phyloP scores from a whole-genome alignment of 2,888 invertebrate species.

The Acrobasis suavella region DNA sequence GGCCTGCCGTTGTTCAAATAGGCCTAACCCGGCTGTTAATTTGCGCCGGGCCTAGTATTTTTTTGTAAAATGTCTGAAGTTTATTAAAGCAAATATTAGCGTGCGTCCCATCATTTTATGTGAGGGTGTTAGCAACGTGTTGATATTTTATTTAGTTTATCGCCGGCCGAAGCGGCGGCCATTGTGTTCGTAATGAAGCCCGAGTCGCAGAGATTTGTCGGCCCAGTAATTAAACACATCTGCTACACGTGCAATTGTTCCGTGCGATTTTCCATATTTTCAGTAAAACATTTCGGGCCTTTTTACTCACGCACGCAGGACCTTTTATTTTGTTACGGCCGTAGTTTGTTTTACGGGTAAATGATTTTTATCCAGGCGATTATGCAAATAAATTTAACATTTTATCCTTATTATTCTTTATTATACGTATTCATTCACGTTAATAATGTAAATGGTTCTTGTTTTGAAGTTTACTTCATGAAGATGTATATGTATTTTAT shows the following conservation, averaged over 20 bases:
- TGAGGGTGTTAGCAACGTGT: slow-evolving; percentile 64
- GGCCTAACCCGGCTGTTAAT: slow-evolving; percentile 68
- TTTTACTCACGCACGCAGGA: slow-evolving; percentile 49
- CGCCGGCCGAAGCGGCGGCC: slow-evolving; percentile 51
- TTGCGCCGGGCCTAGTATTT: slow-evolving; percentile 57
- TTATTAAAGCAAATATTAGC: slow-evolving; percentile 74
- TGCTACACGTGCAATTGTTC: slow-evolving; percentile 68
- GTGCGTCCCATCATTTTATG: slow-evolving; percentile 62
- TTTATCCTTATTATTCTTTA: slow-evolving; percentile 11
- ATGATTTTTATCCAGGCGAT: slow-evolving; percentile 44
- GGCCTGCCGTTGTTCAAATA: slow-evolving; percentile 54
- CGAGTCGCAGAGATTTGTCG: slow-evolving; percentile 69
- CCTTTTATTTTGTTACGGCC: slow-evolving; percentile 49
- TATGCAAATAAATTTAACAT: slow-evolving; percentile 18
- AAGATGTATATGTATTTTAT: background rate
- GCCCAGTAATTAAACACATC: slow-evolving; percentile 79
- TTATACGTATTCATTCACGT: background rate
- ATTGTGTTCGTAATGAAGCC: slow-evolving; percentile 69
- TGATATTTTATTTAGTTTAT: slow-evolving; percentile 78
- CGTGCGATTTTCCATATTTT: slow-evolving; percentile 57
- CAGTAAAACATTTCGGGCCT: slow-evolving; percentile 49
- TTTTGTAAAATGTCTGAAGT: slow-evolving; percentile 65
- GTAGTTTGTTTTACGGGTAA: slow-evolving; percentile 54
- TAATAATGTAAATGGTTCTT: background rate
- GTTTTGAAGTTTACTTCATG: background rate